A percentile compares a stretch with the other conserved stretches of the same genome.
These are phyloP conservation scores for Elysia crispata DNA, from an alignment of 2,888 invertebrate species.

Conservation along the genomic window DNA sequence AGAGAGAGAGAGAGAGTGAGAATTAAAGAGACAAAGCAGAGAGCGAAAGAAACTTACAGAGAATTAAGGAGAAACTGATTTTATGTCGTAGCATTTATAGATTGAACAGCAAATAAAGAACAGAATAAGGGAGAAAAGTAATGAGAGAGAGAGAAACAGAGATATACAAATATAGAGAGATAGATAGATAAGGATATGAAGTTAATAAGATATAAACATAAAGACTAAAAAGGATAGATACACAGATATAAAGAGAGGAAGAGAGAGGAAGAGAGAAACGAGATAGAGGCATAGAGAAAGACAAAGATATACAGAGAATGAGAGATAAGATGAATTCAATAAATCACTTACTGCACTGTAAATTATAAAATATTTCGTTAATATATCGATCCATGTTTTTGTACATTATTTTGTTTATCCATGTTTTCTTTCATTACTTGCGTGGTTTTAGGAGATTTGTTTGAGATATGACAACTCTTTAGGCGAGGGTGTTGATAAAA, in stretches of 20 bases:
- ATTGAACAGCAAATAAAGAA: too few relatives aligned
- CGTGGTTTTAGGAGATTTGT: too few relatives aligned
- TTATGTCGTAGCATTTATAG: too few relatives aligned
- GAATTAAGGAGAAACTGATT: neutral
- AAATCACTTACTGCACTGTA: too few relatives aligned
- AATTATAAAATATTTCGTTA: too few relatives aligned
- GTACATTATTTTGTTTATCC: too few relatives aligned
- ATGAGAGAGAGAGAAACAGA: neutral
- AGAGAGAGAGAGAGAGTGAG: constrained; percentile 1
- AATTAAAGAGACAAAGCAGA: neutral
- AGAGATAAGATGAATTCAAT: too few relatives aligned
- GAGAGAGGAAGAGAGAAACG: neutral
- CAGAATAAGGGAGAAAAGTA: neutral
- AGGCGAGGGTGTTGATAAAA: too few relatives aligned
- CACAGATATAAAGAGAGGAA: neutral
- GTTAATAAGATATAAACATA: neutral
- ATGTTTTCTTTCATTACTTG: too few relatives aligned
- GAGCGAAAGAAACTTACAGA: neutral
- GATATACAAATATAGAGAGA: neutral
- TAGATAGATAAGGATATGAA: neutral
- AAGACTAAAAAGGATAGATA: neutral
- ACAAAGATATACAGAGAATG: neutral
- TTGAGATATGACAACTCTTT: too few relatives aligned
- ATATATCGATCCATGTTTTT: too few relatives aligned
- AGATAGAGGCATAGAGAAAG: neutral